Conservation (phyloP, 2,888 invertebrate species). For the Bedellia somnulentella region DNA sequence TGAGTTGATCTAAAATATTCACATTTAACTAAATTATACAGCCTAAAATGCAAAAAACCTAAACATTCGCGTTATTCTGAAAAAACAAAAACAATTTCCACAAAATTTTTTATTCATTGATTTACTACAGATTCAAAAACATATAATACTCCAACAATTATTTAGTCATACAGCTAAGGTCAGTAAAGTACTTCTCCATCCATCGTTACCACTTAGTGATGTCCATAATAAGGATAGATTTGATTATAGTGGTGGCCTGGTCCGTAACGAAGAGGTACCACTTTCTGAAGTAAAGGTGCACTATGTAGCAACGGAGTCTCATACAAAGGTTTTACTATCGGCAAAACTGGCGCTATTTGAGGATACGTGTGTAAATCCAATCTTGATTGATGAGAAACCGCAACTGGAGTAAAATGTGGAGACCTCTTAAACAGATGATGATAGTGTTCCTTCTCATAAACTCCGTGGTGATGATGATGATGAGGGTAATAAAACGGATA, state of each 20-base stretch:
- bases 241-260: conserved; percentile 11
- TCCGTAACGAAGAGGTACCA: conserved; percentile 17
- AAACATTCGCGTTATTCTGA: too few species aligned
- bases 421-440: conserved; percentile 32
- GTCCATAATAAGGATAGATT: conserved; percentile 15
- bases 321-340: conserved; percentile 20
- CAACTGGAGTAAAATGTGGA: conserved; percentile 28
- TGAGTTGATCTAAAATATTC: too few species aligned
- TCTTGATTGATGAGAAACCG: conserved; percentile 58
- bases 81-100: too few species aligned
- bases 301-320: conserved; percentile 8
- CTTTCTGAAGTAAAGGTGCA: conserved; percentile 20
- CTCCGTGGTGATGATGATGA: neutral
- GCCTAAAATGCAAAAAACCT: too few species aligned
- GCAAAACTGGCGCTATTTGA: conserved; percentile 18
- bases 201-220: too few species aligned
- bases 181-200: too few species aligned
- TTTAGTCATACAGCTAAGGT: too few species aligned
- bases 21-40: too few species aligned
- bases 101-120: too few species aligned
- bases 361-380: conserved; percentile 41
- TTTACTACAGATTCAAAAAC: too few species aligned
- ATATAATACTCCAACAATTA: too few species aligned
- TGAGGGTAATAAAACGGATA: conserved; percentile 11
- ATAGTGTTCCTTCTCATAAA: too few species aligned